Percentiles rank a stretch among this genome's conserved stretches.
Conservation (phyloP, 2,797 vertebrate genomes). For the Pantherophis alleghaniensis region DNA sequence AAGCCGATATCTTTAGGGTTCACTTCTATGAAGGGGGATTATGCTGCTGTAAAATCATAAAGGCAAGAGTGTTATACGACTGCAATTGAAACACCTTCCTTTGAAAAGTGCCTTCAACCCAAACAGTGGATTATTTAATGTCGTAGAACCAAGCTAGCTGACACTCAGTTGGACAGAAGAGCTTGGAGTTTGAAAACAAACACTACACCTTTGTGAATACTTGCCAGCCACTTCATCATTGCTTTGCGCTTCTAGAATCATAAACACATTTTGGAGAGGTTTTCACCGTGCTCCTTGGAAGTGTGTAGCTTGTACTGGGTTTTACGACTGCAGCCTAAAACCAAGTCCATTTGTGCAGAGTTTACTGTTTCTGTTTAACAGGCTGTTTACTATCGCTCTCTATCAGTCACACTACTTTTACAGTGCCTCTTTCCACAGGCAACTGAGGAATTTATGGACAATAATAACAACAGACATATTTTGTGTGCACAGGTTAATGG, state of each 20-base stretch:
- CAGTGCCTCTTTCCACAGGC: slow-evolving; percentile 42
- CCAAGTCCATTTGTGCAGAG: slow-evolving; percentile 33
- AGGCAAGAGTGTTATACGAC: background rate
- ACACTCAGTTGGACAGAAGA: background rate
- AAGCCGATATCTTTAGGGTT: background rate
- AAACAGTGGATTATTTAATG: background rate
- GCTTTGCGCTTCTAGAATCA: background rate
- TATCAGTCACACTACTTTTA: slow-evolving; percentile 40
- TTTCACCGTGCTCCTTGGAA: background rate
- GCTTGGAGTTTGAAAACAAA: background rate
- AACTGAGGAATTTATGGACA: slow-evolving; percentile 52
- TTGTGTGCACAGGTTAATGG: slow-evolving; percentile 41
- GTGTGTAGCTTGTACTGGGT: background rate
- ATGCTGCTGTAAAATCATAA: background rate
- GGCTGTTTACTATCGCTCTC: slow-evolving; percentile 44
- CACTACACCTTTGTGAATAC: background rate
- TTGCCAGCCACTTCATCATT: background rate
- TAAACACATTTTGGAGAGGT: background rate
- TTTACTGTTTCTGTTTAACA: slow-evolving; percentile 57
- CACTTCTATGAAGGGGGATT: background rate
- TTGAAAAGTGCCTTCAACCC: background rate
- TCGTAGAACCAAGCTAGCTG: background rate
- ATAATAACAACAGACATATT: slow-evolving; percentile 52
- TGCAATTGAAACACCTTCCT: background rate
- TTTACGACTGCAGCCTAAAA: slow-evolving; percentile 52